Percentiles rank a stretch among this genome's conserved stretches.
These are phyloP conservation scores for Pseudopodoces humilis DNA, from an alignment of 2,113 vertebrate genomes.

Conservation along the genomic window DNA sequence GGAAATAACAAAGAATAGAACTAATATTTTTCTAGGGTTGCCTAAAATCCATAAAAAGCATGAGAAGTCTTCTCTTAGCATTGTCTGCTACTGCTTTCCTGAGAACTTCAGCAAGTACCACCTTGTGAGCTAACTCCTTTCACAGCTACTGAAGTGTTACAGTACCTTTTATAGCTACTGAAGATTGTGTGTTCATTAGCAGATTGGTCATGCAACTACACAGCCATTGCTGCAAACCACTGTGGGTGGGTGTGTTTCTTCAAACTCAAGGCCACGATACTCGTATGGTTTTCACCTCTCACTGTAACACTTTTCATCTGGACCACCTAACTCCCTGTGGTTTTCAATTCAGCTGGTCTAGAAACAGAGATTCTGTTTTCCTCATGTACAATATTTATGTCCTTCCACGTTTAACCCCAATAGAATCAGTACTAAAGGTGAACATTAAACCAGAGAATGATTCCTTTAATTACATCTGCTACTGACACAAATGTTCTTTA, in stretches of 20 bases:
- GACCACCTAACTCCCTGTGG: conserved; percentile 1
- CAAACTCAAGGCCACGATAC: neutral
- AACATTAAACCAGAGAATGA: neutral
- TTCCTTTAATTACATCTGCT: conserved; percentile 32
- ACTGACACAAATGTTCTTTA: conserved; percentile 41
- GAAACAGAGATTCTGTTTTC: conserved; percentile 5
- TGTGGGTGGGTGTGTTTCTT: neutral
- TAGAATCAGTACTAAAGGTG: conserved; percentile 46
- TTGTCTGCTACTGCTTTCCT: neutral
- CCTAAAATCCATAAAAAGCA: neutral
- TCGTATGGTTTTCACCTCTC: conserved; percentile 1
- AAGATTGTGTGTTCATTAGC: neutral
- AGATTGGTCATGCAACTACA: neutral
- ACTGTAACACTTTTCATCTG: conserved; percentile 16
- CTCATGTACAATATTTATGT: neutral
- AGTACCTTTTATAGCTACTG: neutral
- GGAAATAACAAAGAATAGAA: conserved; percentile 6
- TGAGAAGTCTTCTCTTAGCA: neutral
- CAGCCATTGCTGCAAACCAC: neutral
- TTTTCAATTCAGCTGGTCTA: neutral
- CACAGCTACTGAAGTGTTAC: neutral
- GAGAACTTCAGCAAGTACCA: neutral
- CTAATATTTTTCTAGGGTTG: neutral
- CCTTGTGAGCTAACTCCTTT: neutral
- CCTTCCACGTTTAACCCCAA: neutral